Base-by-base conservation (phyloP, 2,888 invertebrate species). In the Nymphalis urticae region DNA sequence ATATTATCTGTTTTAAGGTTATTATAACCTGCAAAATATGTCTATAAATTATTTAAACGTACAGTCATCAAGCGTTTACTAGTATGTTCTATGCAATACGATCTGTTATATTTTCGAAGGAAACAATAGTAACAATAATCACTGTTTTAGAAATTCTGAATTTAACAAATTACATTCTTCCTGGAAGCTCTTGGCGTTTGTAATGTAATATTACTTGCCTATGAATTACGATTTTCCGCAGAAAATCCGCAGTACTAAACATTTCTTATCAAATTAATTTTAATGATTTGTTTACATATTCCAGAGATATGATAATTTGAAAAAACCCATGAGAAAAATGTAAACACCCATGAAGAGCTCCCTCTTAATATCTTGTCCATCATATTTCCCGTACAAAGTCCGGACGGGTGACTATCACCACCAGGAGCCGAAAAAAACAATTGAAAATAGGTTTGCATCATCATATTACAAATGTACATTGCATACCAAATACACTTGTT, bases 171-270 rank as follows among this genome's bases (percentile, higher is more conserved):
- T 53, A 16, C 24, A 24, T 10, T 6, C 53, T 53, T 53, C 53
- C 53, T 13, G 53, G 53, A 53, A 53, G 53, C 24, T 53, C 5
- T 6, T 53, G 21, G 53, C 53, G 53, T 53, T 53, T 53, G 53
- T 53, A 53, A 42, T 10, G 36, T 36, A 36, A 36, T 36, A 10
- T 36, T 36, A 36, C 36, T 21, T 24, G 21, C 24, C 13, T 21
- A 21, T 21, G 24, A 53, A 53, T 53, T 53, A 13, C 21, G 16
- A n/a, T n/a, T n/a, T n/a, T n/a, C n/a, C n/a, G n/a, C 3, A 27
- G 27, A 5, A 27, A 27, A 6, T 32, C 6, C 27, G 27, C 6
- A 32, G 0, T 27, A 27, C 27, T 32, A 32, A 32, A 5, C 6
- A 32, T 32, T 6, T 32, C 6, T 6, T 32, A 5, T 21, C 21